Conservation (phyloP, 2,888 invertebrate genomes). For the Caenorhabditis afra region DNA sequence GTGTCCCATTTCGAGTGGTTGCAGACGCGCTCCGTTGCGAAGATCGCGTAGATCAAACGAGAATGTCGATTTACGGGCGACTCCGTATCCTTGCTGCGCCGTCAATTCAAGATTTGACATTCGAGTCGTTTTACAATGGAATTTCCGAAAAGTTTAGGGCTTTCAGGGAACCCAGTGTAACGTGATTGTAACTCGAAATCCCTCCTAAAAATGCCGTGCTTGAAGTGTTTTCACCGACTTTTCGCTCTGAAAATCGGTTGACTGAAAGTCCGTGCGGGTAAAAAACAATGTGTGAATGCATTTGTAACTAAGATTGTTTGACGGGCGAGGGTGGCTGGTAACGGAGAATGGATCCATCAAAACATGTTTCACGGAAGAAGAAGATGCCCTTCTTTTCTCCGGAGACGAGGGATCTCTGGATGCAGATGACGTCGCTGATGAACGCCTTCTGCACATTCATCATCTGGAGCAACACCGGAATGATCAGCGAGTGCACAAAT, state of each 20-base stretch:
- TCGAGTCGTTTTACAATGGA: no score
- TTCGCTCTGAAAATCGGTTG: slow-evolving; percentile 17
- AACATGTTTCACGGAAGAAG: slow-evolving; percentile 17
- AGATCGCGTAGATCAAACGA: no score
- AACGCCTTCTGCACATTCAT: not conserved
- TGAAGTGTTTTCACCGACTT: slow-evolving; percentile 3
- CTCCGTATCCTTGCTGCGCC: no score
- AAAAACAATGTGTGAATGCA: slow-evolving; percentile 51
- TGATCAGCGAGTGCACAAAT: no score
- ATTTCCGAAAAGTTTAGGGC: no score
- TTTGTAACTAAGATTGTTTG: slow-evolving; percentile 43
- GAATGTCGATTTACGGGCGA: no score
- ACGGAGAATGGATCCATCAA: slow-evolving; percentile 9
- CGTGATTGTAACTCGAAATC: no score
- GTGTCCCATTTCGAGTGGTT: no score
- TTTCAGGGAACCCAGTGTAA: no score
- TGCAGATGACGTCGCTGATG: not conserved
- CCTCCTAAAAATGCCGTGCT: no score
- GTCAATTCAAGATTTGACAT: no score
- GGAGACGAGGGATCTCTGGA: not conserved
- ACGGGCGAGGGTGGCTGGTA: slow-evolving; percentile 20
- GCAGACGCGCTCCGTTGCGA: no score
- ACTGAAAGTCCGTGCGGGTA: slow-evolving; percentile 33
- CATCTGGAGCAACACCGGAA: not conserved
- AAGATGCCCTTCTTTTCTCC: slow-evolving; percentile 7